Evolutionary conservation across 2,797 vertebrate genomes (phyloP), one percentile per base, ranked within the genome.

Genomic region (Rhinichthys osculus): DNA sequence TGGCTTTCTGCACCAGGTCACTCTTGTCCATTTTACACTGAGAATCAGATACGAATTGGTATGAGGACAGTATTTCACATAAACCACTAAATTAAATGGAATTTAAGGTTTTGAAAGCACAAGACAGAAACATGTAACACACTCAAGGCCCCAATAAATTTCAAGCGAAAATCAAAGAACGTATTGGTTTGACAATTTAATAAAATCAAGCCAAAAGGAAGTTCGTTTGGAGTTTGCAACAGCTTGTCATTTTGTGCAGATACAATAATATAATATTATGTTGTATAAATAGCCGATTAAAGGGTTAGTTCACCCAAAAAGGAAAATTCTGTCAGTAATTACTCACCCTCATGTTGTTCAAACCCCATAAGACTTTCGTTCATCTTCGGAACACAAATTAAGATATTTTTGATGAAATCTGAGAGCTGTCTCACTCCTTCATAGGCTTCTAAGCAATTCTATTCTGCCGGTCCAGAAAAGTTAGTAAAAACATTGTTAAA

Each of bases 1-100:
- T 99, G 92, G 98, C 98, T 93, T 98, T 99, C 97, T 99, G 97
- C 90, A 99, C 97, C 95, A 99, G 96, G 92, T 99, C 98, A 90
- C 94, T 97, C 95, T 98, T 99, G 94, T 98, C 97, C 98, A 99
- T 99, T 94, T 92, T 92, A 95, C 85, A 89, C 94, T 93, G 90
- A 38, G 16, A 85, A 82, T 0, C 0, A 66, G 21, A 78, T 11
- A 72, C 8, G 13, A 85, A 16, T 8, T 70, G 19, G 47, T 38
- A 85, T 14, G 59, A 64, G 62, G 3, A 33, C 27, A 66, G 62
- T 1, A 30, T 66, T 16, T 66, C 6, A 66, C 62, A 62, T 62
- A 30, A 66, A 66, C 27, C 14, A 64, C 27, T 64, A 64, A 30
- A 64, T 64, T 1, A 30, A 30, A 64, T 64, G 13, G 13, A 14